These are phyloP conservation scores for Leptinotarsa peninsularis DNA, from an alignment of 2,888 invertebrate species.

Conservation along the genomic window DNA sequence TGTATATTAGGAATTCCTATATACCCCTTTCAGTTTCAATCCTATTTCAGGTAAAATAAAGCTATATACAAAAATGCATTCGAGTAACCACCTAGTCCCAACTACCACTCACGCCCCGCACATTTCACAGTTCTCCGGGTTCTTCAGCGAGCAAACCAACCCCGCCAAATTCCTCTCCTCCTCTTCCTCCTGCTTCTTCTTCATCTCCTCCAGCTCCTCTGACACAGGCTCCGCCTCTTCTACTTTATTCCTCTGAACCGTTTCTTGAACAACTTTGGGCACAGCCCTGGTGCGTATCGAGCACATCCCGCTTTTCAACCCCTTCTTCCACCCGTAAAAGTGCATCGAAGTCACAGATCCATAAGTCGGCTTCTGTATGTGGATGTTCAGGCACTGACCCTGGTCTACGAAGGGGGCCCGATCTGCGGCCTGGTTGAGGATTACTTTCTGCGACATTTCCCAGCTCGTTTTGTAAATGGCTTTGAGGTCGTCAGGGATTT, in stretches of 20 bases:
- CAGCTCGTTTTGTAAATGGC: conserved; percentile 95
- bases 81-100: no score
- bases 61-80: no score
- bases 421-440: conserved; percentile 97
- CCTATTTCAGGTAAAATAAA: no score
- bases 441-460: conserved; percentile 94
- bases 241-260: conserved; percentile 86
- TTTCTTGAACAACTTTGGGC: conserved; percentile 96
- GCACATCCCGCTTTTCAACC: conserved; percentile 99
- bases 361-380: conserved; percentile 94
- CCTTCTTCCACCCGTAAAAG: conserved; percentile 97
- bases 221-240: not conserved
- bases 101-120: conserved; percentile 77
- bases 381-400: conserved; percentile 97
- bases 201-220: conserved; percentile 35
- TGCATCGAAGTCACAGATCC: conserved; percentile 97
- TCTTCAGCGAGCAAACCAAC: conserved; percentile 87
- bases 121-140: conserved; percentile 88
- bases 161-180: conserved; percentile 75
- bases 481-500: conserved; percentile 87
- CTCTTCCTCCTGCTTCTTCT: conserved; percentile 51
- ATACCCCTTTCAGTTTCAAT: no score
- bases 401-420: conserved; percentile 98
- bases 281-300: conserved; percentile 96
- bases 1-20: no score